These are phyloP conservation scores for Mola mola DNA, from an alignment of 2,113 vertebrate genomes.

Conservation along the genomic window DNA sequence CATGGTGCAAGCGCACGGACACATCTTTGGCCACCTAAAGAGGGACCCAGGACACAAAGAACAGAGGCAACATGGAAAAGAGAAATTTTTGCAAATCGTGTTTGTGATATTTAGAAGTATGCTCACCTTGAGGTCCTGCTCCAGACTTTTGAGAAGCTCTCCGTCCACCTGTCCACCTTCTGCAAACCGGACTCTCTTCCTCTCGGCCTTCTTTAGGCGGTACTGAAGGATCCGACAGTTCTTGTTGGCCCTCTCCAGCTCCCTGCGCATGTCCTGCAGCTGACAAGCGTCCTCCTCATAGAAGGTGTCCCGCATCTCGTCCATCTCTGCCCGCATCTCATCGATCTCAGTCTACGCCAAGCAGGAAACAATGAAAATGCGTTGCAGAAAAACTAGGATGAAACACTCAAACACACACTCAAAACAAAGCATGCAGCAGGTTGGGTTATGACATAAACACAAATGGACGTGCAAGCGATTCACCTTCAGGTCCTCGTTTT, in stretches of 20 bases:
- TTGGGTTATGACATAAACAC: too few relatives aligned
- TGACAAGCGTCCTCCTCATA: constrained; percentile 98
- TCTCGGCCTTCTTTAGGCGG: constrained; percentile 95
- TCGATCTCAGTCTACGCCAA: constrained; percentile 89
- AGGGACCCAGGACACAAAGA: neutral
- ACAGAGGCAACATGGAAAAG: neutral
- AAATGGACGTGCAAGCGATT: constrained; percentile 8
- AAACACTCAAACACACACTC: too few relatives aligned
- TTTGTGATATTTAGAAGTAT: neutral
- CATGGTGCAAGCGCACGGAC: constrained; percentile 96
- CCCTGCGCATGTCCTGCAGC: constrained; percentile 97
- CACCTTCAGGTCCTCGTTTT: constrained; percentile 96
- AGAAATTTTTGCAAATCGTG: neutral
- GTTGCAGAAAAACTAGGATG: too few relatives aligned
- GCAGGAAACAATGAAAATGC: neutral
- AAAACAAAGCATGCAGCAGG: too few relatives aligned
- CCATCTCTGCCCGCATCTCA: constrained; percentile 98
- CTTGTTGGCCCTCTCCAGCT: constrained; percentile 97
- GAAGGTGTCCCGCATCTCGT: constrained; percentile 98
- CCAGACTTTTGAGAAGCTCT: constrained; percentile 94
- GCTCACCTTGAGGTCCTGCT: constrained; percentile 96
- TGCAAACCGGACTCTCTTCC: constrained; percentile 91
- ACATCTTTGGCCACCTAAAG: constrained; percentile 96
- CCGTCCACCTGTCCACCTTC: constrained; percentile 94
- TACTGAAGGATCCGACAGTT: constrained; percentile 99